These are phyloP conservation scores for Drosophila baimaii DNA, from an alignment of 1,140 invertebrate genomes.

Conservation along the genomic window DNA sequence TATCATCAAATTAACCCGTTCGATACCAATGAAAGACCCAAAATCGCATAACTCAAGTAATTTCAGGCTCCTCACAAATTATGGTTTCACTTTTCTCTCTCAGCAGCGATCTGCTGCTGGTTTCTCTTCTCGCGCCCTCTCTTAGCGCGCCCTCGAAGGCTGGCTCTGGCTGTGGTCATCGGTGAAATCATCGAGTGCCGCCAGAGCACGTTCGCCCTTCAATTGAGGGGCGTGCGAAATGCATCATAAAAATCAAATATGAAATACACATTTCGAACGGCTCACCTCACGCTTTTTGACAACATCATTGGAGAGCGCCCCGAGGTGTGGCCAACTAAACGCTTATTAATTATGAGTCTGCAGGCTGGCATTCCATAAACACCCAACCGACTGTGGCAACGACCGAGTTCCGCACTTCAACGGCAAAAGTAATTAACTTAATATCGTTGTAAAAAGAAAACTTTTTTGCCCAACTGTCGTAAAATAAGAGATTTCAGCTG, in stretches of 20 bases:
- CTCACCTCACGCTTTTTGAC: constrained; percentile 54
- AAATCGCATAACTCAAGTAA: constrained; percentile 1
- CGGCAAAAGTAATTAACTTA: constrained; percentile 63
- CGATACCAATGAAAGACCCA: not conserved
- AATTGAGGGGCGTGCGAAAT: constrained; percentile 57
- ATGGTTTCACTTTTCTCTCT: constrained; percentile 46
- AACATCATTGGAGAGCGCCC: constrained; percentile 48
- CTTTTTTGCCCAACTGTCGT: constrained; percentile 51
- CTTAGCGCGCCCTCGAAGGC: constrained; percentile 7
- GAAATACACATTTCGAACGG: constrained; percentile 47
- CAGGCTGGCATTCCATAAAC: constrained; percentile 40
- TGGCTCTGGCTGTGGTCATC: too few relatives aligned
- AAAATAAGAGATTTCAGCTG: constrained; percentile 39
- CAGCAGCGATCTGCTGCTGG: too few relatives aligned
- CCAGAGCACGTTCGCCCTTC: constrained; percentile 54
- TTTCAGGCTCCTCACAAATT: constrained; percentile 22
- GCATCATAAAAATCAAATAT: constrained; percentile 64
- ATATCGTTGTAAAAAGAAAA: constrained; percentile 59
- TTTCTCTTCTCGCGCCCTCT: too few relatives aligned
- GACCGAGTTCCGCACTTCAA: constrained; percentile 13
- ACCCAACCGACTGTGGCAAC: not conserved
- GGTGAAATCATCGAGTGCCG: constrained; percentile 52
- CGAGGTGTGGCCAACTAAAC: constrained; percentile 56
- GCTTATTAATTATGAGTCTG: constrained; percentile 51
- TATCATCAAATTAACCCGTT: constrained; percentile 22